Percentiles rank a stretch among this genome's conserved stretches.
phyloP scores from a whole-genome alignment of 2,888 invertebrate species.

The Thyatira batis region DNA sequence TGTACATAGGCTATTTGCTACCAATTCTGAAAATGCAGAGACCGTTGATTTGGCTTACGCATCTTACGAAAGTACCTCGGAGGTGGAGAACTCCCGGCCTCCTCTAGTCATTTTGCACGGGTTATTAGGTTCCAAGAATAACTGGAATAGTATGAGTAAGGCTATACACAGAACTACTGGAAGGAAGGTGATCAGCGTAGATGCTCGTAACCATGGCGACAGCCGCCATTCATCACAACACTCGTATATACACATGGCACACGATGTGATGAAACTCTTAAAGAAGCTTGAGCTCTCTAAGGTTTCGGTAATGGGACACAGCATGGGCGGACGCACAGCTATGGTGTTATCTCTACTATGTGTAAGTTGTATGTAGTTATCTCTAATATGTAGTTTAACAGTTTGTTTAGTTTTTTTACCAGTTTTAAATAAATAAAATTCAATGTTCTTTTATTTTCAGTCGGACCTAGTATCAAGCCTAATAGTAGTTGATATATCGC shows the following conservation, averaged over 20 bases:
- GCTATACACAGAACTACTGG: slow-evolving; percentile 85
- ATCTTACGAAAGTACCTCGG: slow-evolving; percentile 82
- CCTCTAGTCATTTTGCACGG: slow-evolving; percentile 95
- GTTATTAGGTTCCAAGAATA: slow-evolving; percentile 94
- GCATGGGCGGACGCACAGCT: slow-evolving; percentile 96
- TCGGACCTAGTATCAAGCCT: slow-evolving; percentile 85
- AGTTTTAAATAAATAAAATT: background rate
- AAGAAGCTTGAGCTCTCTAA: slow-evolving; percentile 84
- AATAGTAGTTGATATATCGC: slow-evolving; percentile 88
- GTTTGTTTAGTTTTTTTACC: background rate
- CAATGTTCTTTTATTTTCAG: slow-evolving; percentile 53
- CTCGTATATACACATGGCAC: slow-evolving; percentile 89
- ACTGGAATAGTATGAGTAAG: slow-evolving; percentile 95
- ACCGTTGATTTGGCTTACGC: slow-evolving; percentile 86
- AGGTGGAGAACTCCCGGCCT: slow-evolving; percentile 49
- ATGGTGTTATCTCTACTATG: slow-evolving; percentile 91
- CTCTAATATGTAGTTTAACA: no score
- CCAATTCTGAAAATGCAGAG: slow-evolving; percentile 59
- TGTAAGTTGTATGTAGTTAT: slow-evolving; percentile 75
- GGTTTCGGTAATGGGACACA: slow-evolving; percentile 92
- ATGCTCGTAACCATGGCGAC: slow-evolving; percentile 97
- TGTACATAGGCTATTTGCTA: slow-evolving; percentile 35
- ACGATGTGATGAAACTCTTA: slow-evolving; percentile 82
- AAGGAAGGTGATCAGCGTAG: slow-evolving; percentile 90
- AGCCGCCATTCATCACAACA: slow-evolving; percentile 91